These are phyloP conservation scores for Psettodes erumei DNA, from an alignment of 2,113 vertebrate genomes.

Conservation along the genomic window DNA sequence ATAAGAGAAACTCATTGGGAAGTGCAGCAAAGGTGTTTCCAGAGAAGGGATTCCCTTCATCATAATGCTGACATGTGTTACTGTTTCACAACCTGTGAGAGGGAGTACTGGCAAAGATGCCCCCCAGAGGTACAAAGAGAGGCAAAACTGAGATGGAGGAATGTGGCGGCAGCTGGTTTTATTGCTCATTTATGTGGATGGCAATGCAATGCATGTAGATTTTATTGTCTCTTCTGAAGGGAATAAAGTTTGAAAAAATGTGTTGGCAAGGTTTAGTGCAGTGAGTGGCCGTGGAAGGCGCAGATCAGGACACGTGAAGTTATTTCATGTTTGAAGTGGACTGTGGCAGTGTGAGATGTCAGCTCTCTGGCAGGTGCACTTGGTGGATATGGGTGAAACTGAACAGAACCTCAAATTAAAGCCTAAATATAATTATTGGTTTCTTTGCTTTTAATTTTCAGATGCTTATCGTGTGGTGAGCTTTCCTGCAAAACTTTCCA, in stretches of 20 bases:
- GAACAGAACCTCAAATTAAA: slow-evolving; percentile 57
- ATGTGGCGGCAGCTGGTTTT: slow-evolving; percentile 38
- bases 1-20: neutral
- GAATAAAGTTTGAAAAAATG: slow-evolving; percentile 1
- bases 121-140: slow-evolving; percentile 25
- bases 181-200: slow-evolving; percentile 20
- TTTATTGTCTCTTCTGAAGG: slow-evolving; percentile 14
- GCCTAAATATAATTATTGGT: slow-evolving; percentile 58
- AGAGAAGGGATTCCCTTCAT: slow-evolving; percentile 39
- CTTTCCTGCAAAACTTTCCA: slow-evolving; percentile 40
- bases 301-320: slow-evolving; percentile 10
- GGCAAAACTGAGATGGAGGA: slow-evolving; percentile 48
- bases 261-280: neutral
- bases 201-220: slow-evolving; percentile 1
- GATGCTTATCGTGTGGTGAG: slow-evolving; percentile 39
- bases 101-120: slow-evolving; percentile 20
- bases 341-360: slow-evolving; percentile 14
- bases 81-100: slow-evolving; percentile 15
- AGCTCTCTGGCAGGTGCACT: slow-evolving; percentile 45
- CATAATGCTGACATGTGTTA: slow-evolving; percentile 30
- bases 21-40: slow-evolving; percentile 26
- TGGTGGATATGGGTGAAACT: slow-evolving; percentile 23
- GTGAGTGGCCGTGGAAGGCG: slow-evolving; percentile 22
- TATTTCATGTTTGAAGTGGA: slow-evolving; percentile 20
- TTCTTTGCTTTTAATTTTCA: slow-evolving; percentile 54